phyloP scores from a whole-genome alignment of 2,113 vertebrate species.

The Forbesichthys papilliferus region DNA sequence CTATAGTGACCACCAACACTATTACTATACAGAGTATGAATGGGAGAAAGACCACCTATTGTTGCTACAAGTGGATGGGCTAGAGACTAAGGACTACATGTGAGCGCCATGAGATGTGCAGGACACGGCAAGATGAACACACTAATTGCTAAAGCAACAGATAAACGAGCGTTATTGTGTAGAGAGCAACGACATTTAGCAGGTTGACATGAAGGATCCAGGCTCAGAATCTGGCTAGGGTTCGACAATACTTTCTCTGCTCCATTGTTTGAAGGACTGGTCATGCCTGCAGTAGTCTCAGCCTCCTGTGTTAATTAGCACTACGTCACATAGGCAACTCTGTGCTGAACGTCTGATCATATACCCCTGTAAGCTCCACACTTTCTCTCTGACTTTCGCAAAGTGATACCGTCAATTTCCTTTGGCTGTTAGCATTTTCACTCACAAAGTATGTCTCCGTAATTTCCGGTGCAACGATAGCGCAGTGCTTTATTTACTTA shows the following conservation, averaged over 20 bases:
- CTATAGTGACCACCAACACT: constrained; percentile 68
- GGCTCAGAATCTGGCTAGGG: background rate
- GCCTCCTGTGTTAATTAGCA: too few relatives aligned
- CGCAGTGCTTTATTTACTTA: too few relatives aligned
- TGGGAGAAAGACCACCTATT: constrained; percentile 27
- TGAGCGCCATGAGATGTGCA: background rate
- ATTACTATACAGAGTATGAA: constrained; percentile 63
- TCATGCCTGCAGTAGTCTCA: background rate
- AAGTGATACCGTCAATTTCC: too few relatives aligned
- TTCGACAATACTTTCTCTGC: constrained; percentile 7
- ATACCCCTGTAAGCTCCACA: too few relatives aligned
- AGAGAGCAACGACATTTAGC: constrained; percentile 6
- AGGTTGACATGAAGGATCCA: constrained; percentile 1
- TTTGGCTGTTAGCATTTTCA: too few relatives aligned
- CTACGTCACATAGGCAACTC: too few relatives aligned
- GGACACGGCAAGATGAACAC: constrained; percentile 6
- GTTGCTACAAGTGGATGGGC: constrained; percentile 6
- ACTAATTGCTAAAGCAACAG: constrained; percentile 49
- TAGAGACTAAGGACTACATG: background rate
- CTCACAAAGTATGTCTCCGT: too few relatives aligned
- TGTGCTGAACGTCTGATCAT: too few relatives aligned
- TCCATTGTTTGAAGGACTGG: background rate
- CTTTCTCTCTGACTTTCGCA: too few relatives aligned
- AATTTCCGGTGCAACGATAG: too few relatives aligned
- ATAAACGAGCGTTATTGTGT: constrained; percentile 6